Conservation (phyloP, 2,797 vertebrate genomes). For the Vespertilio murinus region DNA sequence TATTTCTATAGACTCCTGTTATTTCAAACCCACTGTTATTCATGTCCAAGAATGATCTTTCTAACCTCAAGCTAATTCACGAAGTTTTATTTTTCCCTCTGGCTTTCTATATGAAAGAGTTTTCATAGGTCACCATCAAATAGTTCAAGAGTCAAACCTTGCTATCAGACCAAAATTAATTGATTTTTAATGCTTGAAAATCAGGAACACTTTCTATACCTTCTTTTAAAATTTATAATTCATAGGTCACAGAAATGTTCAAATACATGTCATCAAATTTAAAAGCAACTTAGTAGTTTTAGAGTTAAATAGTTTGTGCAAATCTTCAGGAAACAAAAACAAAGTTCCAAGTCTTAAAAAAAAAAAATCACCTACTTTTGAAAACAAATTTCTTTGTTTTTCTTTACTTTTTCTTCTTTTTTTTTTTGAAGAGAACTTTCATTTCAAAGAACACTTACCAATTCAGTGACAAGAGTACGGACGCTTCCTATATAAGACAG, state of each 20-base stretch:
- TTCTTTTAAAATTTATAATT: conserved; percentile 21
- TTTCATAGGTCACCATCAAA: neutral
- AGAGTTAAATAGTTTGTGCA: neutral
- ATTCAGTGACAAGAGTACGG: conserved; percentile 93
- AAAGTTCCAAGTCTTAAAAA: neutral
- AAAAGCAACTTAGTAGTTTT: conserved; percentile 7
- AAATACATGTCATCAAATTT: conserved; percentile 24
- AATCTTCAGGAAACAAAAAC: neutral
- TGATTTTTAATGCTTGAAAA: neutral
- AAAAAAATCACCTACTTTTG: neutral
- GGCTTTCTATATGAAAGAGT: neutral
- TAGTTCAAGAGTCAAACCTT: neutral
- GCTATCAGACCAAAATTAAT: neutral
- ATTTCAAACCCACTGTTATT: conserved; percentile 25
- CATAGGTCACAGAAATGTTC: neutral
- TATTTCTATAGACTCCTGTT: conserved; percentile 4
- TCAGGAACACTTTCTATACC: neutral
- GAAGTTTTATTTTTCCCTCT: neutral
- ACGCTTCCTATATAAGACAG: conserved; percentile 84
- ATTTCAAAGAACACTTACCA: conserved; percentile 86
- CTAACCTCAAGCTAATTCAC: neutral
- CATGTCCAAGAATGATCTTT: neutral
- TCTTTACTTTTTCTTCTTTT: neutral
- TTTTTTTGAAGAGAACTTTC: conserved; percentile 4
- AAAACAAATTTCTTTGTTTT: neutral